Conservation (phyloP, 2,113 vertebrate genomes). For the Myotis brandtii region DNA sequence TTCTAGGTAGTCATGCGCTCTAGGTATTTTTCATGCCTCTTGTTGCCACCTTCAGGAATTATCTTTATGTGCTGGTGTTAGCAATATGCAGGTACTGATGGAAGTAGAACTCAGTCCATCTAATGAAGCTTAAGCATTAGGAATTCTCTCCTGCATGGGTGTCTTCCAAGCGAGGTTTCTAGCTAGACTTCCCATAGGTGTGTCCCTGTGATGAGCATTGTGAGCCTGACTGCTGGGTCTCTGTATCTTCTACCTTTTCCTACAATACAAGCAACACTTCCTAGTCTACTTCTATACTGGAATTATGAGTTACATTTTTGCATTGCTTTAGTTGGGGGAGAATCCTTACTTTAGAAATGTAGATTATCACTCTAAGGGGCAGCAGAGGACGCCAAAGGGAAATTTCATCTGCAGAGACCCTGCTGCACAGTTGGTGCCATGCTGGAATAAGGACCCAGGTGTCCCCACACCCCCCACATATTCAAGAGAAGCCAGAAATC, state of each 20-base stretch:
- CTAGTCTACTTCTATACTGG: not conserved
- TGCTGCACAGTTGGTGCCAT: not conserved
- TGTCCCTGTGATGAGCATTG: not conserved
- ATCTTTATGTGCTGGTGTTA: not conserved
- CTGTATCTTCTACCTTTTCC: not conserved
- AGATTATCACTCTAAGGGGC: not conserved
- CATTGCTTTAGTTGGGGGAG: not conserved
- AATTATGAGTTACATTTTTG: not conserved
- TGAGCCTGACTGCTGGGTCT: not conserved
- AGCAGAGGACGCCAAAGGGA: accelerated
- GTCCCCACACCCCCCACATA: not conserved
- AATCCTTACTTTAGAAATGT: not conserved
- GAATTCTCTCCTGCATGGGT: not conserved
- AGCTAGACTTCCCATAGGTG: not conserved
- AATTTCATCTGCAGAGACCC: not conserved
- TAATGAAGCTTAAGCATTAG: not conserved
- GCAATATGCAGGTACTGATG: not conserved
- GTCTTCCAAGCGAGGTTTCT: not conserved
- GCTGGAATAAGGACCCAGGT: not conserved
- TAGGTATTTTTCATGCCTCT: not conserved
- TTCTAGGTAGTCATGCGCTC: not conserved
- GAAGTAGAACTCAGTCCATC: not conserved
- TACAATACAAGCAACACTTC: not conserved
- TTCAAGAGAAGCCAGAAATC: not conserved
- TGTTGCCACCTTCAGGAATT: not conserved